Evolutionary conservation across 2,797 vertebrate genomes (phyloP).

Genomic region (Sphenopsis melanotis): DNA sequence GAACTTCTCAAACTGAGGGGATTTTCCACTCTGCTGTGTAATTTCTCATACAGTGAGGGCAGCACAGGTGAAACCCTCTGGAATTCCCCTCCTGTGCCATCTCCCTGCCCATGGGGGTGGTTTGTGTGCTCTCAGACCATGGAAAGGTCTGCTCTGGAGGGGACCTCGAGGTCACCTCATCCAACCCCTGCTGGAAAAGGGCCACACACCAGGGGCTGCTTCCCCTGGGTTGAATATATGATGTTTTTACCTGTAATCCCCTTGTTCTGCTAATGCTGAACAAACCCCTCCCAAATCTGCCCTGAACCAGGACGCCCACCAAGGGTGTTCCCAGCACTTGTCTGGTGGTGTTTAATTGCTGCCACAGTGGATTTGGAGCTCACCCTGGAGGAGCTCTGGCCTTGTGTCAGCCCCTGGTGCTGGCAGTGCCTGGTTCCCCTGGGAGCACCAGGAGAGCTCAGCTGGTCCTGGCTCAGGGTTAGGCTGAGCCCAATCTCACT

Average conservation of each 20-base stretch:
- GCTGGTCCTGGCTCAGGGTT: background rate
- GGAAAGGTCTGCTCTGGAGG: background rate
- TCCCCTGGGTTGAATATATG: background rate
- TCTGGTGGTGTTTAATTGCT: background rate
- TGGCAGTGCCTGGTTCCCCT: background rate
- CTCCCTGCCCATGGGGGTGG: background rate
- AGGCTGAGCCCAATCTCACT: background rate
- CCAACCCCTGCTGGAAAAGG: background rate
- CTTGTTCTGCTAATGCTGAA: background rate
- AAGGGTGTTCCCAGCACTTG: background rate
- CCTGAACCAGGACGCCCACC: background rate
- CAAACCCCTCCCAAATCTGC: background rate
- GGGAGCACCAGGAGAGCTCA: background rate
- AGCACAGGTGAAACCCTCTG: background rate
- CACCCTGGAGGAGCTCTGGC: background rate
- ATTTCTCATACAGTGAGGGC: background rate
- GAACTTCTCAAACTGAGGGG: background rate
- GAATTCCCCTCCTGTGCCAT: background rate
- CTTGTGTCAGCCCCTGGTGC: background rate
- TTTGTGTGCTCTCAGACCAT: accelerated
- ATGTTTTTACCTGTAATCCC: background rate
- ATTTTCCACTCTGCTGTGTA: background rate
- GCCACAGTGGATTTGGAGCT: background rate
- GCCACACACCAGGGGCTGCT: background rate
- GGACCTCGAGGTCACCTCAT: background rate